Evolutionary conservation across 2,113 vertebrate genomes (phyloP).

Genomic region (Crotalus tigris): DNA sequence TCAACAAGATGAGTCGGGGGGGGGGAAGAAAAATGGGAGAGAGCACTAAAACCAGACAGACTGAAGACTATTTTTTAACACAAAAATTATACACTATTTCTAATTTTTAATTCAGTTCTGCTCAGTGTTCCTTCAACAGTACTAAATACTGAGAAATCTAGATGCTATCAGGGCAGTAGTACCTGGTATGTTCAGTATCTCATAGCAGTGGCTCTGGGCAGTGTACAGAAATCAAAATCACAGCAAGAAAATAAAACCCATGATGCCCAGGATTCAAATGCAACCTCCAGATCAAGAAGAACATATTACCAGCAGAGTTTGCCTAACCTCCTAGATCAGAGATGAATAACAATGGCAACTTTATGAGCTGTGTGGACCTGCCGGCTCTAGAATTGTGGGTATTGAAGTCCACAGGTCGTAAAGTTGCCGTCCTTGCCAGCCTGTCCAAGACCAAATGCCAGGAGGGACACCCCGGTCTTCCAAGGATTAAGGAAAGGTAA

Average conservation of each 20-base stretch:
- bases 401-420: not conserved
- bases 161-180: not conserved
- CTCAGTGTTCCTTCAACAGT: not conserved
- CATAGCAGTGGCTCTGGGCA: not conserved
- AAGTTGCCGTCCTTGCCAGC: not conserved
- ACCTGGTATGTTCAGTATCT: not conserved
- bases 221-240: not conserved
- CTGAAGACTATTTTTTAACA: not conserved
- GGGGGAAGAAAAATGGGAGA: not conserved
- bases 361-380: not conserved
- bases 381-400: not conserved
- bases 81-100: not conserved
- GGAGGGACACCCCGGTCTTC: not conserved
- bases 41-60: not conserved
- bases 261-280: not conserved
- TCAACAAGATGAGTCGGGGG: not conserved
- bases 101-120: not conserved
- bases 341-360: not conserved
- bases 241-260: not conserved
- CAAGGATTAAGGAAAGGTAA: not conserved
- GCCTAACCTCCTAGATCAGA: not conserved
- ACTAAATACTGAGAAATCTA: not conserved
- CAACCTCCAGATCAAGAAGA: not conserved
- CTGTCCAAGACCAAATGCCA: not conserved
- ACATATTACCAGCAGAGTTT: not conserved